Evolutionary conservation across 64 coral and sea anemone species (phyloP).

Genomic region (Trachythela sp.): DNA sequence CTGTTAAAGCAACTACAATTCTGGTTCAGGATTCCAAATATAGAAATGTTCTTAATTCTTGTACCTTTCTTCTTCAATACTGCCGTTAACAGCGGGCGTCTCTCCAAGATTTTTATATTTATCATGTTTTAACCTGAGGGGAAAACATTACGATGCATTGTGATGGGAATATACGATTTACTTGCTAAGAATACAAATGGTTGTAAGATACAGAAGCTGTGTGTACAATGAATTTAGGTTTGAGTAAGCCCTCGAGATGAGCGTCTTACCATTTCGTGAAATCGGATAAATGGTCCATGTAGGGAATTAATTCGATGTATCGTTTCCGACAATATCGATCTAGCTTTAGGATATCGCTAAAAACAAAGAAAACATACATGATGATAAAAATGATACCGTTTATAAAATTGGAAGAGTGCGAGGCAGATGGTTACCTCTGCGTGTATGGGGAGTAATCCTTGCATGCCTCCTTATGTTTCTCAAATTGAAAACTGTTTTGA

Average conservation of each 20-base stretch:
- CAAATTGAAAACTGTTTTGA: conserved; percentile 77
- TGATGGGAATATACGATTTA: too few species aligned
- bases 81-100: not conserved
- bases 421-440: conserved; percentile 56
- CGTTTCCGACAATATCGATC: conserved; percentile 79
- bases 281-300: conserved; percentile 72
- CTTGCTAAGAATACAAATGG: too few species aligned
- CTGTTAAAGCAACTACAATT: too few species aligned
- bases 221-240: too few species aligned
- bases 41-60: too few species aligned
- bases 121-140: not conserved
- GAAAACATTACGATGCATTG: too few species aligned
- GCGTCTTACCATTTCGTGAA: conserved; percentile 72
- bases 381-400: too few species aligned
- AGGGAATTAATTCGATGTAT: conserved; percentile 84
- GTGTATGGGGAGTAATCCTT: conserved; percentile 66
- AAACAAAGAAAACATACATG: conserved; percentile 7
- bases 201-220: too few species aligned
- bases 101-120: not conserved
- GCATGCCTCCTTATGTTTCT: conserved; percentile 62
- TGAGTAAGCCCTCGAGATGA: not conserved
- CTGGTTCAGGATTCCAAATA: too few species aligned
- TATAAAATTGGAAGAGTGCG: too few species aligned
- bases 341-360: conserved; percentile 78
- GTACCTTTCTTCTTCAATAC: not conserved